Conservation (phyloP, 2,888 invertebrate species). For the Hypolimnas misippus region DNA sequence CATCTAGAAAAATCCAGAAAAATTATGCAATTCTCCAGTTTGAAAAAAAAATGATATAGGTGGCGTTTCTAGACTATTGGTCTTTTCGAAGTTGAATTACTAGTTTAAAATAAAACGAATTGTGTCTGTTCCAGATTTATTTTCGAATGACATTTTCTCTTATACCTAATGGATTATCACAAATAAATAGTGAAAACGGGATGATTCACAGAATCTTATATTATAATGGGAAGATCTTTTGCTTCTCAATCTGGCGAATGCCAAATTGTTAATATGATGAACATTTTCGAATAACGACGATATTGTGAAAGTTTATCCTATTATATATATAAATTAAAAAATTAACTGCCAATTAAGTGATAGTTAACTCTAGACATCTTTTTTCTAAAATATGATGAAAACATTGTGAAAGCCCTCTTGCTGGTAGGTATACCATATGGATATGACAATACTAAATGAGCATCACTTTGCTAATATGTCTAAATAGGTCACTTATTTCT, state of each 20-base stretch:
- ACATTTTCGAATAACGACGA: constrained; percentile 2
- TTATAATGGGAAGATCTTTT: constrained; percentile 62
- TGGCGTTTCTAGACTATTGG: background rate
- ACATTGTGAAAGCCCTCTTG: background rate
- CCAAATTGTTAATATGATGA: constrained; percentile 53
- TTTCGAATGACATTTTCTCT: constrained; percentile 65
- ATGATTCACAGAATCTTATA: constrained; percentile 81
- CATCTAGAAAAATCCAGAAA: too few relatives aligned
- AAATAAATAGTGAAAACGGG: constrained; percentile 78
- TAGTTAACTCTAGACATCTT: background rate
- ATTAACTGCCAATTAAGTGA: background rate
- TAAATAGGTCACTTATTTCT: too few relatives aligned
- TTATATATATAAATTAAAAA: too few relatives aligned
- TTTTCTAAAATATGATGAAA: background rate
- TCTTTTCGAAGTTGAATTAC: background rate
- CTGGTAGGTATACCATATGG: too few relatives aligned
- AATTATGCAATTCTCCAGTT: too few relatives aligned
- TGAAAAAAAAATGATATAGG: too few relatives aligned
- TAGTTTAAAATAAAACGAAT: constrained; percentile 11
- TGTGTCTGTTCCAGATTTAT: constrained; percentile 54
- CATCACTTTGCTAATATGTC: too few relatives aligned
- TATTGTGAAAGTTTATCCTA: too few relatives aligned
- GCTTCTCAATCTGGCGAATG: constrained; percentile 53
- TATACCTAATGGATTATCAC: constrained; percentile 74
- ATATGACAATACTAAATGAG: too few relatives aligned